A percentile compares a stretch with the other conserved stretches of the same genome.
Conservation (phyloP, 1,140 invertebrate species). For the Drosophila seguyi region DNA sequence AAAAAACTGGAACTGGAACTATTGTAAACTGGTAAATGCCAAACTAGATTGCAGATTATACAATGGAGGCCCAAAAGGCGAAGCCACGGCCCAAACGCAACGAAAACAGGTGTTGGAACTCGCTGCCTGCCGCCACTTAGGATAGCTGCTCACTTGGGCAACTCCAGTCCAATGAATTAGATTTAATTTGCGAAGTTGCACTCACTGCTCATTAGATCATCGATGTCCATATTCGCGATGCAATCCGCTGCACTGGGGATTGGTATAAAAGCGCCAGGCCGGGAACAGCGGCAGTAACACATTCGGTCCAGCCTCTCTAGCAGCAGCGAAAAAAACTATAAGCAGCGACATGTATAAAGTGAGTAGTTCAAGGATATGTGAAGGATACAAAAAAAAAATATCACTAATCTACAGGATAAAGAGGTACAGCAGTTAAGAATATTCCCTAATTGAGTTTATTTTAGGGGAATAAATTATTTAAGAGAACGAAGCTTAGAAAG, state of each 20-base stretch:
- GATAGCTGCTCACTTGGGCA: slow-evolving; percentile 40
- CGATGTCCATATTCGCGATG: slow-evolving; percentile 47
- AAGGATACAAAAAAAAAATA: background rate
- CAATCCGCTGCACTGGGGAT: slow-evolving; percentile 19
- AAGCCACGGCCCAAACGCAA: slow-evolving; percentile 32
- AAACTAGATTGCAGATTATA: slow-evolving; percentile 54
- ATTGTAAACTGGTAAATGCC: slow-evolving; percentile 53
- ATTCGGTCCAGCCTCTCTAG: slow-evolving; percentile 24
- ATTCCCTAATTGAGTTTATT: background rate
- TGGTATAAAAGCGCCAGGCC: slow-evolving; percentile 57
- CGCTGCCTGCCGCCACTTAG: slow-evolving; percentile 9
- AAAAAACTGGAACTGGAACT: slow-evolving; percentile 36
- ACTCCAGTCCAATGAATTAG: slow-evolving; percentile 14
- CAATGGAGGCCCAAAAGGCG: slow-evolving; percentile 51
- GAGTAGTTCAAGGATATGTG: slow-evolving; percentile 28
- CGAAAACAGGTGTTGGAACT: slow-evolving; percentile 52
- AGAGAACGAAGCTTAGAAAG: background rate
- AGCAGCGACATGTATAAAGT: slow-evolving; percentile 60
- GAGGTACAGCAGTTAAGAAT: too few relatives aligned
- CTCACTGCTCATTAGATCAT: slow-evolving; percentile 62
- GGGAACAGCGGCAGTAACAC: slow-evolving; percentile 31
- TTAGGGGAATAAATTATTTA: background rate
- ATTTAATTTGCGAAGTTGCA: slow-evolving; percentile 25
- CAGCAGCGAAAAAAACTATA: slow-evolving; percentile 14
- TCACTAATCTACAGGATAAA: background rate